Evolutionary conservation across 1,140 invertebrate genomes (phyloP), one percentile per base, ranked within the genome.

Genomic region (Conus ventricosus): DNA sequence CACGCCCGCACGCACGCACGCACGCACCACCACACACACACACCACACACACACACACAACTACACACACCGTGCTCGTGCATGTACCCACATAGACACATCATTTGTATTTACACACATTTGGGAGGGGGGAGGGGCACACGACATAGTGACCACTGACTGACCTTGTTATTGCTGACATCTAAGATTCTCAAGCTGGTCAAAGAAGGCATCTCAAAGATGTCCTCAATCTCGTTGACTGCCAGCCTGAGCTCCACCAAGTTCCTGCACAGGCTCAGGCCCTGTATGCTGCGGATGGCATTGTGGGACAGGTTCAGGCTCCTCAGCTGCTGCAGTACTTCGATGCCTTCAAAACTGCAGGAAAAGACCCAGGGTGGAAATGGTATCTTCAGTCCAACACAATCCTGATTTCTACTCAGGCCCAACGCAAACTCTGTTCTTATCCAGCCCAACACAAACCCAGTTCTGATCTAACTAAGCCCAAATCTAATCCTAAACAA

Each of bases 291-390:
- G 10, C 80, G 87, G 51, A 95, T 90, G 25, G 90, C 90, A 82
- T 95, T 95, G 89, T 95, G 94, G 7, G 94, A 94, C 76, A 95
- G 76, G 89, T 94, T 93, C 85, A 95, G 76, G 10, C 86, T 90
- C 39, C 91, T 91, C 53, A 95, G 87, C 83, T 92, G 85, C 54
- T 88, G 90, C 67, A 94, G 89, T 20, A 93, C 91, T 87, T 94
- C 94, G 63, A 95, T 91, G 53, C 93, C 92, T 71, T 90, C 91
- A 63, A 94, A 92, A 84, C 93, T 94, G 90, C 82, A 91, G 90
- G 57, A 80, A 13, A 84, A 4, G 81, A 82, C 39, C 39, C 39
- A 39, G 39, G 39, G 39, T 39, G 39, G 39, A 39, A 39, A 39
- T 39, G 39, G 39, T 39, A 39, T 39, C 39, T 39, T 39, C 39